phyloP scores from a whole-genome alignment of 2,113 vertebrate species.

The Lota lota region DNA sequence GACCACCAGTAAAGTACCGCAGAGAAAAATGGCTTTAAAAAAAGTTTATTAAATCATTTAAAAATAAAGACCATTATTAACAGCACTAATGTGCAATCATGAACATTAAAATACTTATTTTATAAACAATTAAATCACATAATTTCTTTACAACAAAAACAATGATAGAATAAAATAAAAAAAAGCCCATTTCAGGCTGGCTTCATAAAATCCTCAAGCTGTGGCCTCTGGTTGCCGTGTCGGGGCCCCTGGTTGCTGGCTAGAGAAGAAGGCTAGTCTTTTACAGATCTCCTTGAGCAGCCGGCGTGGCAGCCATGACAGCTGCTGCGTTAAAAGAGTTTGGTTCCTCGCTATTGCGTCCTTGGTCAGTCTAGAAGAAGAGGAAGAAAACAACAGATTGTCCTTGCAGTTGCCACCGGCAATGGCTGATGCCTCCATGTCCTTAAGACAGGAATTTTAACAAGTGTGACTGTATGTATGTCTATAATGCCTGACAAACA shows the following conservation, averaged over 20 bases:
- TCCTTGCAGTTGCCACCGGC: neutral
- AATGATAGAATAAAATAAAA: neutral
- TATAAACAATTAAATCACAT: neutral
- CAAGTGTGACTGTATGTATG: neutral
- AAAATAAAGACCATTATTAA: conserved; percentile 40
- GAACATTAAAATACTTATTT: conserved; percentile 37
- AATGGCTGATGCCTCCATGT: neutral
- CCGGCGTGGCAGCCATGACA: conserved; percentile 79
- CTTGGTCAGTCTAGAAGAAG: conserved; percentile 77
- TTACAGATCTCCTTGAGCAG: conserved; percentile 77
- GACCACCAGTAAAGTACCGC: no score
- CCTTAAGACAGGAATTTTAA: neutral
- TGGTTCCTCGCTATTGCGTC: conserved; percentile 84
- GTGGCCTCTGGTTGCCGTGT: neutral
- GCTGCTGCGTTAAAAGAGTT: conserved; percentile 67
- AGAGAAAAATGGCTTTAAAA: neutral
- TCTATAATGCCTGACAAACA: neutral
- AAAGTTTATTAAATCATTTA: conserved; percentile 18
- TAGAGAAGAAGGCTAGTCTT: conserved; percentile 83
- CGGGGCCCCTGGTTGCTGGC: conserved; percentile 8
- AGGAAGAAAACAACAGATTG: neutral
- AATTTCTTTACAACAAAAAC: neutral
- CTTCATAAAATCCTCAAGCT: conserved; percentile 39
- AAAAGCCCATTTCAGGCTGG: neutral
- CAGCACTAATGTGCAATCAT: conserved; percentile 13